Evolutionary conservation across 2,888 invertebrate species (phyloP).

Genomic region (Nebria salina): DNA sequence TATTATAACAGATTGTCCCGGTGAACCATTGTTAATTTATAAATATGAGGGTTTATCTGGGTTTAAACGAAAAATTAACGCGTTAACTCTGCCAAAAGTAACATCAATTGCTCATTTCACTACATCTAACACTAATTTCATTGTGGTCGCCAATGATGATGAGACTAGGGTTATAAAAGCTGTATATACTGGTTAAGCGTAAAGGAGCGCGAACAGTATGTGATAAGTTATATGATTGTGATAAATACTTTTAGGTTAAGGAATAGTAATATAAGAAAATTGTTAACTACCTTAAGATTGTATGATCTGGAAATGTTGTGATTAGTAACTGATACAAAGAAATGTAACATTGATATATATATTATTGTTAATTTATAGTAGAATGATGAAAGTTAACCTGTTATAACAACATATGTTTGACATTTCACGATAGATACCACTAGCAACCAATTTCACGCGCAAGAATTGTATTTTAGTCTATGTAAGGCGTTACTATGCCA

Average conservation of each 20-base stretch:
- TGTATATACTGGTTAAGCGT: conserved; percentile 54
- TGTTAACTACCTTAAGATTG: conserved; percentile 19
- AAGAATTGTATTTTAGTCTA: background rate
- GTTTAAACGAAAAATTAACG: conserved; percentile 56
- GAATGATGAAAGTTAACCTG: conserved; percentile 31
- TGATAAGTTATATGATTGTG: background rate
- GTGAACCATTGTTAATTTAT: conserved; percentile 61
- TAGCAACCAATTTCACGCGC: conserved; percentile 5
- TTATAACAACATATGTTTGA: conserved; percentile 36
- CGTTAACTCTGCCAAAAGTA: conserved; percentile 49
- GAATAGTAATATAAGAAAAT: conserved; percentile 4
- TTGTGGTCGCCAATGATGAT: conserved; percentile 53
- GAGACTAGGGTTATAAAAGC: conserved; percentile 55
- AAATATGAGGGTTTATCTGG: conserved; percentile 62
- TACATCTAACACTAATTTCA: conserved; percentile 54
- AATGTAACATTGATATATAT: conserved; percentile 14
- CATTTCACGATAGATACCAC: conserved; percentile 6
- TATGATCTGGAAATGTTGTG: conserved; percentile 10
- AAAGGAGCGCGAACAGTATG: conserved; percentile 9
- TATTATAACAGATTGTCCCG: conserved; percentile 58
- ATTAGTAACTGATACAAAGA: background rate
- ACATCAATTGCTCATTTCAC: conserved; percentile 49
- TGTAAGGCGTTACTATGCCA: background rate
- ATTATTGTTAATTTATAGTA: background rate
- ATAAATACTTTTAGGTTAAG: conserved; percentile 38